Evolutionary conservation across 2,888 invertebrate genomes (phyloP).

Genomic region (Drosophila buzzatii): DNA sequence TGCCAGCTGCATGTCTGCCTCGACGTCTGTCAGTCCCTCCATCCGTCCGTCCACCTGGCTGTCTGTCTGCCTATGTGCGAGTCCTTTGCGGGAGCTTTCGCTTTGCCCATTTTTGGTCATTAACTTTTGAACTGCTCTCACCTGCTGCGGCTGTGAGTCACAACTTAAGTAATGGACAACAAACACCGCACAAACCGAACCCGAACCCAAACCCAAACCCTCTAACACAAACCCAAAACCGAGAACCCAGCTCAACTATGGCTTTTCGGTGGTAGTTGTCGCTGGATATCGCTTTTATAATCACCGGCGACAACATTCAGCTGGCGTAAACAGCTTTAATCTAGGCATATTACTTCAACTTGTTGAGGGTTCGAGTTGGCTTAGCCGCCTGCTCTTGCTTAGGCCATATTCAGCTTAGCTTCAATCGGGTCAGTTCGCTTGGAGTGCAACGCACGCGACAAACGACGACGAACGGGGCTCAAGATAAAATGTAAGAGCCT

Average conservation of each 20-base stretch:
- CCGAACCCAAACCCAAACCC: background rate
- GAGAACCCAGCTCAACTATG: conserved; percentile 10
- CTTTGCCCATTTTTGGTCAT: conserved; percentile 72
- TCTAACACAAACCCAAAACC: background rate
- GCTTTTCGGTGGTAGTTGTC: conserved; percentile 27
- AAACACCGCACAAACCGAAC: conserved; percentile 24
- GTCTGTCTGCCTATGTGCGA: conserved; percentile 19
- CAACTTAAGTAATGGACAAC: conserved; percentile 54
- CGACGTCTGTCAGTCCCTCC: conserved; percentile 15
- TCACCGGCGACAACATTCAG: conserved; percentile 51
- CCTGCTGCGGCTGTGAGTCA: conserved; percentile 47
- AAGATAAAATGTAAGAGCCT: background rate
- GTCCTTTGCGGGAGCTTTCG: conserved; percentile 36
- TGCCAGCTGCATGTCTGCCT: conserved; percentile 46
- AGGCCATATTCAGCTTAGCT: background rate
- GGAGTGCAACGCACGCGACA: background rate
- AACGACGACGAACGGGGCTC: background rate
- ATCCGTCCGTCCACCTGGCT: conserved; percentile 3
- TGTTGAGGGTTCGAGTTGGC: conserved; percentile 13
- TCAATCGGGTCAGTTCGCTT: conserved; percentile 15
- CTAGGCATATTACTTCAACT: conserved; percentile 42
- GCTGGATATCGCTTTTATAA: conserved; percentile 39
- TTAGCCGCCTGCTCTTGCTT: background rate
- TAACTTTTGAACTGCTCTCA: conserved; percentile 75
- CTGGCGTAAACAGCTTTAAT: conserved; percentile 47